Evolutionary conservation across 2,888 invertebrate genomes (phyloP).

Genomic region (Strigamia crassipes): DNA sequence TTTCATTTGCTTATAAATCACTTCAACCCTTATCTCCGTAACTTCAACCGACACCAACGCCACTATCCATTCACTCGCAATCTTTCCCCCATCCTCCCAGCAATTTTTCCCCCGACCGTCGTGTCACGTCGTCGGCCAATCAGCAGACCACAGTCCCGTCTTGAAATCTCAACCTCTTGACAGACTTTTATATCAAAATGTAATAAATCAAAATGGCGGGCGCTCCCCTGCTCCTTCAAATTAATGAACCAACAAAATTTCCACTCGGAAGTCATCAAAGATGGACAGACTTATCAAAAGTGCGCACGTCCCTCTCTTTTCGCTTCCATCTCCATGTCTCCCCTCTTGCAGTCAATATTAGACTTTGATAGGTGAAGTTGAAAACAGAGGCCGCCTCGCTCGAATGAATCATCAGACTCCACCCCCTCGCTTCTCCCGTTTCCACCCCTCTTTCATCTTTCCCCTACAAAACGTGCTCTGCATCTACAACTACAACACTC

Average conservation of each 20-base stretch:
- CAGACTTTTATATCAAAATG: conserved; percentile 12
- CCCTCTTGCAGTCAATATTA: conserved; percentile 33
- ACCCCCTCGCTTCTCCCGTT: conserved; percentile 40
- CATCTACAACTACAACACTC: conserved; percentile 29
- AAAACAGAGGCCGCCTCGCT: conserved; percentile 40
- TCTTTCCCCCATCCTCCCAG: not conserved
- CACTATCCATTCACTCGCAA: conserved; percentile 6
- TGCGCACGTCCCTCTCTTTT: not conserved
- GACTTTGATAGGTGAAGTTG: conserved; percentile 40
- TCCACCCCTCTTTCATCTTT: conserved; percentile 41
- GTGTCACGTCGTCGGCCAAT: conserved; percentile 15
- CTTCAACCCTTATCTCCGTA: conserved; percentile 29
- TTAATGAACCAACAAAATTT: conserved; percentile 42
- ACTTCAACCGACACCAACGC: conserved; percentile 23
- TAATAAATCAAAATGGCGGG: conserved; percentile 38
- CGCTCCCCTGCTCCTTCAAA: conserved; percentile 27
- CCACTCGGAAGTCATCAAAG: conserved; percentile 42
- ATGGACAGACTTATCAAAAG: conserved; percentile 42
- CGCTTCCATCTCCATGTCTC: conserved; percentile 12
- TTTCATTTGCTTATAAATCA: conserved; percentile 42
- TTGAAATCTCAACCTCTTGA: conserved; percentile 5
- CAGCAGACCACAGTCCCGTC: conserved; percentile 6
- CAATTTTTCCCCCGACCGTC: not conserved
- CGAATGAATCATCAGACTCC: conserved; percentile 40
- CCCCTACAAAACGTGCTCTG: conserved; percentile 42